phyloP scores from a whole-genome alignment of 2,888 invertebrate species.

The Lathronympha strigana region DNA sequence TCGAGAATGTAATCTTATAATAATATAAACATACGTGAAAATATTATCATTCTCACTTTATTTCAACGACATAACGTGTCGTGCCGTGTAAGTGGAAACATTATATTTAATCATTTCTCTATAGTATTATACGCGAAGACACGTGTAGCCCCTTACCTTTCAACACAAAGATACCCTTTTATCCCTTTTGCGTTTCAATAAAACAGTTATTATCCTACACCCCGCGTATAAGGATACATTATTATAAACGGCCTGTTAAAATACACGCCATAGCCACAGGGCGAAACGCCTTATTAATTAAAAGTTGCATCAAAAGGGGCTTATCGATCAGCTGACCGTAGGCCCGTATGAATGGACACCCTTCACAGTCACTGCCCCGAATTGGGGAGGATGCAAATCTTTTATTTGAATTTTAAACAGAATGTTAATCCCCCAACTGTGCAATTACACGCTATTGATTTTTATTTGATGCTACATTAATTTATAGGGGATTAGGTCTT shows the following conservation, averaged over 20 bases:
- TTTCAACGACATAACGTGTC: no score
- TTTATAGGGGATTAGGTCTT: conserved; percentile 40
- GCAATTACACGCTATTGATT: conserved; percentile 42
- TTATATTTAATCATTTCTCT: neutral
- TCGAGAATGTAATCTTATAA: no score
- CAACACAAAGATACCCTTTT: neutral
- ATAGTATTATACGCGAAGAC: neutral
- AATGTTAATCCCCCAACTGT: conserved; percentile 40
- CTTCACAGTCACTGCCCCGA: conserved; percentile 24
- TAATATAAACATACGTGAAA: no score
- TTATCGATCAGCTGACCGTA: conserved; percentile 39
- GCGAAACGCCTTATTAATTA: conserved; percentile 37
- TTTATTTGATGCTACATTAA: conserved; percentile 42
- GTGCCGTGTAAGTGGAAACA: no score
- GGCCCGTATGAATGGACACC: conserved; percentile 24
- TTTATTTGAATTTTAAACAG: conserved; percentile 41
- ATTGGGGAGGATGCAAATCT: conserved; percentile 34
- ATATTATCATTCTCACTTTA: no score
- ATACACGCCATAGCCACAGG: conserved; percentile 14
- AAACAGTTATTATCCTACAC: neutral
- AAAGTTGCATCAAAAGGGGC: conserved; percentile 34
- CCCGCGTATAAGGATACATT: neutral
- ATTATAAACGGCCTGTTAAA: conserved; percentile 8
- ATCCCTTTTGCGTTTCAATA: neutral
- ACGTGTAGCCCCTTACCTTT: neutral